Evolutionary conservation across 2,113 vertebrate genomes (phyloP).

Genomic region (Eidolon helvum): DNA sequence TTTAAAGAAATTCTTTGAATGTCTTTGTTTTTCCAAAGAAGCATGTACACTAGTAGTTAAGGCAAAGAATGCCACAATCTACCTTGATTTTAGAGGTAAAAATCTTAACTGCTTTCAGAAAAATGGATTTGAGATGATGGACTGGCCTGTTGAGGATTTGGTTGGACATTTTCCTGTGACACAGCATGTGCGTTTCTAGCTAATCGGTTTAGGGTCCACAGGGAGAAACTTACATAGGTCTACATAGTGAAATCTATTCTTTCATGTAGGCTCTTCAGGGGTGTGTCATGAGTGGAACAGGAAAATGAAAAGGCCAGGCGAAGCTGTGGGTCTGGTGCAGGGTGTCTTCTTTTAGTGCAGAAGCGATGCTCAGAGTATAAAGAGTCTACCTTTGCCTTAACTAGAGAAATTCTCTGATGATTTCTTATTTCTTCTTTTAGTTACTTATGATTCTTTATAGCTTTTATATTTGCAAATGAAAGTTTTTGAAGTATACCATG

Average conservation of each 20-base stretch:
- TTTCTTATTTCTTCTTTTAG: neutral
- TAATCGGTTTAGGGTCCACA: neutral
- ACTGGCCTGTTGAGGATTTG: neutral
- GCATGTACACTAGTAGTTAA: neutral
- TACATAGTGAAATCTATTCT: neutral
- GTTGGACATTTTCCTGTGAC: neutral
- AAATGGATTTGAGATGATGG: neutral
- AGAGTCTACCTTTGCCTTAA: neutral
- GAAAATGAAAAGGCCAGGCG: neutral
- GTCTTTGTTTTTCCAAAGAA: neutral
- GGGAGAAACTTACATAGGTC: neutral
- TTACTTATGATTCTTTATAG: neutral
- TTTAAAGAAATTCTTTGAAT: neutral
- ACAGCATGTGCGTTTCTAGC: neutral
- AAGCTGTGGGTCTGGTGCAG: neutral
- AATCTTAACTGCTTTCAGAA: neutral
- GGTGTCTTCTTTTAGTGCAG: neutral
- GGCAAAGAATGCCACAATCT: neutral
- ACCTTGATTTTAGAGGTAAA: neutral
- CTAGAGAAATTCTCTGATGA: neutral
- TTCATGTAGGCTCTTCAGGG: neutral
- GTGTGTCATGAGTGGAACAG: neutral
- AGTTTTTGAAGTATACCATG: constrained; percentile 20
- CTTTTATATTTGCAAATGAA: constrained; percentile 30
- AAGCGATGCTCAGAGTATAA: neutral